Evolutionary conservation across 2,888 invertebrate genomes (phyloP), one percentile per base, ranked within the genome.

Genomic region (Ophraella communa): DNA sequence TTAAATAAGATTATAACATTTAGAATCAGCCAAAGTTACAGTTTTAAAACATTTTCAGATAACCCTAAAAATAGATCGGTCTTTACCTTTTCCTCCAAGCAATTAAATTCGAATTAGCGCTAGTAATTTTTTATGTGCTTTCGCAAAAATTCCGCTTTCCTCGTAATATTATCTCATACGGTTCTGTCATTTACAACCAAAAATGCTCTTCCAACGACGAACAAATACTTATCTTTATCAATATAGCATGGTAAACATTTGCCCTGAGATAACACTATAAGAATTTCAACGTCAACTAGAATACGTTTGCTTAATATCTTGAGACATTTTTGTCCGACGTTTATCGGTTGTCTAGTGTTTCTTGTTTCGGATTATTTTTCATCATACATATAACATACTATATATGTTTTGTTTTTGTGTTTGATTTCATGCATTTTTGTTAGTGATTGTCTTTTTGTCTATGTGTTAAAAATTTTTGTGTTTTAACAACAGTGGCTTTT

Each of bases 191-290:
- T 8, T 44, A 55, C 39, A 53, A 42, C 54, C 23, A 55, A 39
- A n/a, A n/a, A 55, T 24, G 44, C 24, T 56, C 56, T 21, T 23
- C 5, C 23, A 42, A 55, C 23, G 17, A 44, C 44, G 18, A 27
- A 56, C 44, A 56, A 49, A 42, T 44, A 21, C 23, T 27, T 23
- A 23, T 20, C 44, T 60, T 58, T 58, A 64, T 64, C 58, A 58
- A 54, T 53, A 52, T 53, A 44, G 49, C 39, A 23, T 52, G 47
- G 63, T 54, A 64, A 64, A 64, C 59, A 64, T 64, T 64, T 64
- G 59, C 54, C 64, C 39, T 47, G 47, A 39, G 64, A 64, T 64
- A 49, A 58, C 51, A 52, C 49, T 52, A 18, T 20, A 57, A 57
- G 52, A 63, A 63, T 57, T 57, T 57, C 58, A 51, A 51, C 51